These are phyloP conservation scores for Chrysochloris asiatica DNA, from an alignment of 2,113 vertebrate genomes.

Conservation along the genomic window DNA sequence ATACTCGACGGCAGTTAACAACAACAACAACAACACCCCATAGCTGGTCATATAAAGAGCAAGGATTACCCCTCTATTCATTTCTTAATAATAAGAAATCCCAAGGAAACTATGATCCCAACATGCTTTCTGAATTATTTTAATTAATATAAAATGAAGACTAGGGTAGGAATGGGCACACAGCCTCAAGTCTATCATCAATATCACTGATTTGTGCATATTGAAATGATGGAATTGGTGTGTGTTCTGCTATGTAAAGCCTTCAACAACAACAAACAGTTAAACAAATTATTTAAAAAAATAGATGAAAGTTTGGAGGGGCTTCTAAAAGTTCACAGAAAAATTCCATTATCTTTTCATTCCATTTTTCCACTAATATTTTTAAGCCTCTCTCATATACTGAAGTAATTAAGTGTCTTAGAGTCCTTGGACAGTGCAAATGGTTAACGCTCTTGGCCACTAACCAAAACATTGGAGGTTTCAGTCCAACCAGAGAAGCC, in stretches of 20 bases:
- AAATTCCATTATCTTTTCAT: too few species aligned
- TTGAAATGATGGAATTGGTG: not conserved
- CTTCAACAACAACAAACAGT: not conserved
- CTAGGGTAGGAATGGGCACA: not conserved
- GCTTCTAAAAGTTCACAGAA: too few species aligned
- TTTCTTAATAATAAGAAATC: not conserved
- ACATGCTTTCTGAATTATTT: conserved; percentile 31
- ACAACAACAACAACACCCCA: too few species aligned
- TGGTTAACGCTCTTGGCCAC: not conserved
- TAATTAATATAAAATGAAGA: not conserved
- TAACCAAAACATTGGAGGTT: not conserved
- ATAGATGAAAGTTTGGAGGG: not conserved
- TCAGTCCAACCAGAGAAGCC: too few species aligned
- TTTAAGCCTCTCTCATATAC: not conserved
- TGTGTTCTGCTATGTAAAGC: not conserved
- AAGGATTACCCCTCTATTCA: too few species aligned
- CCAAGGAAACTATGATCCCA: not conserved
- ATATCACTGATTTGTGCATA: not conserved
- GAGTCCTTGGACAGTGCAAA: not conserved
- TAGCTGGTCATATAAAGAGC: not conserved
- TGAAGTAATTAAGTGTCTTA: not conserved
- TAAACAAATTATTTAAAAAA: not conserved
- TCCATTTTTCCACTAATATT: too few species aligned
- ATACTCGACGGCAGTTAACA: too few species aligned
- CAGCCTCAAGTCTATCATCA: not conserved